Evolutionary conservation across 2,113 vertebrate species (phyloP).

Genomic region (Tetrao urogallus): DNA sequence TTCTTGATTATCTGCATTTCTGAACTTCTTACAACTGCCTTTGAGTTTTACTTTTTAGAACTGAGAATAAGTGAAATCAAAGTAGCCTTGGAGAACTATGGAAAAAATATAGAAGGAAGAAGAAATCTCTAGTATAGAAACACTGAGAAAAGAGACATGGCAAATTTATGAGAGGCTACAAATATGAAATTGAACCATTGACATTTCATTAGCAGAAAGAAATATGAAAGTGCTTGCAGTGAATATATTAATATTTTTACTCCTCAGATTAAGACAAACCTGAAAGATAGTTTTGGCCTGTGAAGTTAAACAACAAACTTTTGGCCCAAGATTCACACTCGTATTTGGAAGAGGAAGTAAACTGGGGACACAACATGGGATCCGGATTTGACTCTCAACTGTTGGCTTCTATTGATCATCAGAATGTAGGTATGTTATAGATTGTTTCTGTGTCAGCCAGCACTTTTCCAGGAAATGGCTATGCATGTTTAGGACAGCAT

Average conservation of each 20-base stretch:
- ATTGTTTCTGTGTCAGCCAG: neutral
- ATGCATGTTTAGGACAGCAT: neutral
- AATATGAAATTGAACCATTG: neutral
- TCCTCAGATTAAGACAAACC: neutral
- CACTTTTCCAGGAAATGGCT: neutral
- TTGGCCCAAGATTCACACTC: neutral
- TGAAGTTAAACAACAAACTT: neutral
- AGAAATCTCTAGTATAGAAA: neutral
- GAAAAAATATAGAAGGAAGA: neutral
- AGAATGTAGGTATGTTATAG: neutral
- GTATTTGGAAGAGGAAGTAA: neutral
- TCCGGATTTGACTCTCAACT: neutral
- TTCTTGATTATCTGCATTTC: neutral
- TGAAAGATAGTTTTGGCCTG: neutral
- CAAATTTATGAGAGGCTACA: neutral
- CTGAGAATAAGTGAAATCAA: no score
- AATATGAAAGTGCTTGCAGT: neutral
- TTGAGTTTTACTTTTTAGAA: no score
- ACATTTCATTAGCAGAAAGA: neutral
- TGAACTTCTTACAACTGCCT: neutral
- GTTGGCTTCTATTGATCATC: neutral
- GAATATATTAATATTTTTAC: neutral
- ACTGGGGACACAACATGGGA: neutral
- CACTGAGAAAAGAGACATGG: neutral
- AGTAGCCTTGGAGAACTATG: neutral